phyloP scores from a whole-genome alignment of 1,140 invertebrate genomes.

The Carposina sasakii region DNA sequence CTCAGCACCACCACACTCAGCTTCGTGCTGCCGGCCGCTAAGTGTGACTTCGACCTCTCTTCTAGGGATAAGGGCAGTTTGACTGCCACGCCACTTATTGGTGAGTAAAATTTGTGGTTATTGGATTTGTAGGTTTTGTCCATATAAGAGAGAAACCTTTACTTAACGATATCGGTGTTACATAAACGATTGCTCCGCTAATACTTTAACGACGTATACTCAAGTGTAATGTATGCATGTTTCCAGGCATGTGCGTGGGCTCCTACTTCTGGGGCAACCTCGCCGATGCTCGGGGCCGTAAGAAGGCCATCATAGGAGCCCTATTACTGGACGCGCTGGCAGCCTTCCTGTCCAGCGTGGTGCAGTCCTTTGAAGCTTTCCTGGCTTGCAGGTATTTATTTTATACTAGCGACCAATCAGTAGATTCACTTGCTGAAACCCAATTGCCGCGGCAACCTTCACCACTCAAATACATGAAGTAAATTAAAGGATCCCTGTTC shows the following conservation, averaged over 20 bases:
- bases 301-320: slow-evolving; percentile 75
- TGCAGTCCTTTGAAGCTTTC: slow-evolving; percentile 75
- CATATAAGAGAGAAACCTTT: no score
- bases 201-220: neutral
- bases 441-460: no score
- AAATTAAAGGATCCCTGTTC: no score
- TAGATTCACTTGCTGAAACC: no score
- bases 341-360: slow-evolving; percentile 74
- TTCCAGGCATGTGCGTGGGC: slow-evolving; percentile 79
- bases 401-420: no score
- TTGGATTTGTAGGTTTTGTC: neutral
- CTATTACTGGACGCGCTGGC: slow-evolving; percentile 76
- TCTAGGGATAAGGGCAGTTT: slow-evolving; percentile 74
- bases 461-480: no score
- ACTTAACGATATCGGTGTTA: no score
- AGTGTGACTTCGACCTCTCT: slow-evolving; percentile 72
- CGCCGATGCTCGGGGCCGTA: slow-evolving; percentile 76
- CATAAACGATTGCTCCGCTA: no score
- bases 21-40: slow-evolving; percentile 75
- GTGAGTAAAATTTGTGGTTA: slow-evolving; percentile 42
- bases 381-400: slow-evolving; percentile 71
- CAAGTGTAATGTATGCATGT: slow-evolving; percentile 5
- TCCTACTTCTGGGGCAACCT: slow-evolving; percentile 79
- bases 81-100: slow-evolving; percentile 74
- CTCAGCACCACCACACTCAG: slow-evolving; percentile 75